Base-by-base conservation (phyloP, 2,888 invertebrate genomes). In the Catocala fraxini region DNA sequence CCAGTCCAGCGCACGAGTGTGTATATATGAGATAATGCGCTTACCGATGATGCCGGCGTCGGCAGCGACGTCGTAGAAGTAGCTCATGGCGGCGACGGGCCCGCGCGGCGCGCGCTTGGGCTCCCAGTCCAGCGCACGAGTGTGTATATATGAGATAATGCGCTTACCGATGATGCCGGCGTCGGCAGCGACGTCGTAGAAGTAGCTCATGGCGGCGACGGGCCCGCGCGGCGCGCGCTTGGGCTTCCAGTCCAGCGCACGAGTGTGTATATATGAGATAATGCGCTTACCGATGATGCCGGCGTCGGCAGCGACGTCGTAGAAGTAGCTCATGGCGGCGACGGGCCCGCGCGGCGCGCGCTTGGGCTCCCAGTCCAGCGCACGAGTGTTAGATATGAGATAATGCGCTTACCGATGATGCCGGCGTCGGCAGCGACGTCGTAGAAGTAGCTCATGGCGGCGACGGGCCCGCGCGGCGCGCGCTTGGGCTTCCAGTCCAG, bases 361-460 rank as follows among this genome's bases (percentile, higher is more conserved):
- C 59, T 95, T 91, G 10, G 96, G 96, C 65, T 95, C 95, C 68
- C 95, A 93, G 75, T 15, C 15, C 6, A 35, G 35, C 7, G 35
- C 5, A 35, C 7, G 35, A 35, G 4, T 35, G 35, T 6, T 35
- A 4, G 0, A 7, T 2, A 6, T 7, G 35, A 35, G 7, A 7
- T 35, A 35, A 4, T 35, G 35, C 1, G 63, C 85, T 84, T 68
- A 96, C 96, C 96, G 73, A 98, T 97, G 51, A 98, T 92, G 0
- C 97, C 97, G 0, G 97, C 97, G 87, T 99, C 99, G 0, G 97
- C 96, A 4, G 98, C 98, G 63, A 98, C 95, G 84, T 99, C 99
- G 88, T 97, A 99, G 92, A 98, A 99, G 89, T 99, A 99, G 81
- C 98, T 98, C 92, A 99, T 98, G 11, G 98, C 97, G 73, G 93